Percentiles rank a stretch among this genome's conserved stretches.
Evolutionary conservation across 2,113 vertebrate genomes (phyloP).

Genomic region (Ophthalmolycus amberensis): DNA sequence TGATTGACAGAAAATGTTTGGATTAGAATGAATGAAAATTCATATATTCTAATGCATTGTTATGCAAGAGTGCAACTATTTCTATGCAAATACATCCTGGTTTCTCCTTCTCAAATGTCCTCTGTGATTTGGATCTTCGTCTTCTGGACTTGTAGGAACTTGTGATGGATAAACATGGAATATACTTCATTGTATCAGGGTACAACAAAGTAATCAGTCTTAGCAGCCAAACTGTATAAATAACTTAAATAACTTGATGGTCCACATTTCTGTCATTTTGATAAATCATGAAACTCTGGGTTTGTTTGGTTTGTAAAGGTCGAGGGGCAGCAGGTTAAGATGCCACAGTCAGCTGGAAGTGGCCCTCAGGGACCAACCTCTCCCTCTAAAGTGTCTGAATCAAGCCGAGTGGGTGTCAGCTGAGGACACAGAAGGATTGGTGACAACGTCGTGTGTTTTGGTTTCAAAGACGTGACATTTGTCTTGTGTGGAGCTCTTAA

Average conservation of each 20-base stretch:
- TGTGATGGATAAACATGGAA: neutral
- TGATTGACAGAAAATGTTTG: neutral
- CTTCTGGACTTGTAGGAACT: neutral
- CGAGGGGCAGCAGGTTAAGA: slow-evolving; percentile 62
- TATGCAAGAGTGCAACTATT: neutral
- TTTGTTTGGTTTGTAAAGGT: slow-evolving; percentile 68
- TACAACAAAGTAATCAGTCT: slow-evolving; percentile 8
- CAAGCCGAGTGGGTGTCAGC: neutral
- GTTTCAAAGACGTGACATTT: neutral
- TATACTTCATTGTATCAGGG: neutral
- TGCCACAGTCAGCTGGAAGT: slow-evolving; percentile 50
- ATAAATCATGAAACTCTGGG: slow-evolving; percentile 48
- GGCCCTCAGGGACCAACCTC: slow-evolving; percentile 41
- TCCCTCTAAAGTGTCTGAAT: slow-evolving; percentile 43
- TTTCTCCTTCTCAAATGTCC: neutral
- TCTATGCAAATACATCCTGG: neutral
- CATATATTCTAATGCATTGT: neutral
- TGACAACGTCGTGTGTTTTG: slow-evolving; percentile 1
- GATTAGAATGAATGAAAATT: no score
- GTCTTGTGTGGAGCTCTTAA: neutral
- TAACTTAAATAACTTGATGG: neutral
- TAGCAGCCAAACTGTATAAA: slow-evolving; percentile 11
- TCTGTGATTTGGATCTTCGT: neutral
- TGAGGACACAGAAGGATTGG: neutral
- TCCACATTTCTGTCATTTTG: slow-evolving; percentile 26